phyloP scores from a whole-genome alignment of 2,888 invertebrate genomes.

The Sinopyrophorus schimmeli region DNA sequence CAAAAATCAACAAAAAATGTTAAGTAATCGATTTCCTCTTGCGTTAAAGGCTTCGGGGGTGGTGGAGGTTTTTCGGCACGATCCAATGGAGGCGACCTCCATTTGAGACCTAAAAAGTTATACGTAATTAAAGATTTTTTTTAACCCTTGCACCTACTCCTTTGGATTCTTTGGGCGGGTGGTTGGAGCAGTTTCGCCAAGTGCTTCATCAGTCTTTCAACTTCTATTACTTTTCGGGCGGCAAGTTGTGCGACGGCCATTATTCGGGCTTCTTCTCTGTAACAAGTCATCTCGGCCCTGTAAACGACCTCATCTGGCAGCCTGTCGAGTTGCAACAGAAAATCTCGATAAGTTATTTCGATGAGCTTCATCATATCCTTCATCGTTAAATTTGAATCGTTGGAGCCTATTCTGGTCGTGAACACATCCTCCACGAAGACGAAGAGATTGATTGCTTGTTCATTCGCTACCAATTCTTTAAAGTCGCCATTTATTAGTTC shows the following conservation, averaged over 20 bases:
- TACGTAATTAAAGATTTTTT: background rate
- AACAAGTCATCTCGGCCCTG: slow-evolving; percentile 58
- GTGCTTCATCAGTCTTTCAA: slow-evolving; percentile 56
- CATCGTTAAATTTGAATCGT: slow-evolving; percentile 61
- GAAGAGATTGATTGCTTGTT: slow-evolving; percentile 61
- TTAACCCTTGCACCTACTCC: slow-evolving; percentile 32
- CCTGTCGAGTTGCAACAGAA: slow-evolving; percentile 59
- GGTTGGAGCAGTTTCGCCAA: slow-evolving; percentile 56
- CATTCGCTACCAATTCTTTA: slow-evolving; percentile 60
- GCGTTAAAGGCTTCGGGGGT: slow-evolving; percentile 43
- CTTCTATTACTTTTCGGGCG: slow-evolving; percentile 60
- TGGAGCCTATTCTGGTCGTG: slow-evolving; percentile 62
- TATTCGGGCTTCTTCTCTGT: slow-evolving; percentile 57
- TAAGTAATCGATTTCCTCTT: slow-evolving; percentile 45
- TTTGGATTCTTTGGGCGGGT: slow-evolving; percentile 38
- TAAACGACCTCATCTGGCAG: slow-evolving; percentile 60
- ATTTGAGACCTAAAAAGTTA: slow-evolving; percentile 41
- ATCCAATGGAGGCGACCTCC: slow-evolving; percentile 46
- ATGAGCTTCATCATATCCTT: slow-evolving; percentile 62
- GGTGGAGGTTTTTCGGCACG: slow-evolving; percentile 36
- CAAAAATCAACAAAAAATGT: slow-evolving; percentile 49
- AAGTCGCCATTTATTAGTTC: slow-evolving; percentile 62
- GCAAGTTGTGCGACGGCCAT: slow-evolving; percentile 61
- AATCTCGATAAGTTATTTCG: slow-evolving; percentile 56
- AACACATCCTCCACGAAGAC: slow-evolving; percentile 67